Percentiles rank a stretch among this genome's conserved stretches.
phyloP scores from a whole-genome alignment of 2,888 invertebrate genomes.

The Lepidocyrtoides sp. region DNA sequence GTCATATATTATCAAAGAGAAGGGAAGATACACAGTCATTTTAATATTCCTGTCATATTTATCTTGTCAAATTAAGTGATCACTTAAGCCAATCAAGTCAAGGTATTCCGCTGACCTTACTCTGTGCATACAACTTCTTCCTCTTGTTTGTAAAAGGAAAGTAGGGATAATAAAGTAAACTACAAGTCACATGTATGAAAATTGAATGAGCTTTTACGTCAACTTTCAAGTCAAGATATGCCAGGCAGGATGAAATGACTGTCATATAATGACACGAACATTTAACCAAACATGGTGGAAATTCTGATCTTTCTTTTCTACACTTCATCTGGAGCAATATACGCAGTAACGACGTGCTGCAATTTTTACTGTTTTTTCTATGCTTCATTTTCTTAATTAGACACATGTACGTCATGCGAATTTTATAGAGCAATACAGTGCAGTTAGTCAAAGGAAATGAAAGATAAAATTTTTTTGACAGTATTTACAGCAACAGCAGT shows the following conservation, averaged over 20 bases:
- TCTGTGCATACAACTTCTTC: background rate
- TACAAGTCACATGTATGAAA: background rate
- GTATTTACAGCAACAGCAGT: too few species aligned
- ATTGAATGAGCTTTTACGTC: background rate
- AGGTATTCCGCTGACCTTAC: slow-evolving; percentile 52
- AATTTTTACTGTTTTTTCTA: background rate
- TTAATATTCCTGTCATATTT: slow-evolving; percentile 53
- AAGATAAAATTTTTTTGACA: too few species aligned
- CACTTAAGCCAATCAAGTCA: slow-evolving; percentile 54
- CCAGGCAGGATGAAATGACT: too few species aligned
- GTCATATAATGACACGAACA: too few species aligned
- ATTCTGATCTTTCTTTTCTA: too few species aligned
- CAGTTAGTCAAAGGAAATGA: too few species aligned
- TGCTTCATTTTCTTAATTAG: background rate
- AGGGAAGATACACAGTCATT: background rate
- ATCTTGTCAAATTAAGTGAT: slow-evolving; percentile 72
- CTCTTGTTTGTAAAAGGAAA: background rate
- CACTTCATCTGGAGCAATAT: too few species aligned
- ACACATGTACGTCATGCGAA: too few species aligned
- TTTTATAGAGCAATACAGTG: too few species aligned
- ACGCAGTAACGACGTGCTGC: background rate
- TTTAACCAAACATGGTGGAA: too few species aligned
- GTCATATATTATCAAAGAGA: background rate
- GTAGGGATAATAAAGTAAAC: too few species aligned
- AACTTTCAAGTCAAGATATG: background rate